These are phyloP conservation scores for Aleiodes testaceus DNA, from an alignment of 2,888 invertebrate species.

Conservation along the genomic window DNA sequence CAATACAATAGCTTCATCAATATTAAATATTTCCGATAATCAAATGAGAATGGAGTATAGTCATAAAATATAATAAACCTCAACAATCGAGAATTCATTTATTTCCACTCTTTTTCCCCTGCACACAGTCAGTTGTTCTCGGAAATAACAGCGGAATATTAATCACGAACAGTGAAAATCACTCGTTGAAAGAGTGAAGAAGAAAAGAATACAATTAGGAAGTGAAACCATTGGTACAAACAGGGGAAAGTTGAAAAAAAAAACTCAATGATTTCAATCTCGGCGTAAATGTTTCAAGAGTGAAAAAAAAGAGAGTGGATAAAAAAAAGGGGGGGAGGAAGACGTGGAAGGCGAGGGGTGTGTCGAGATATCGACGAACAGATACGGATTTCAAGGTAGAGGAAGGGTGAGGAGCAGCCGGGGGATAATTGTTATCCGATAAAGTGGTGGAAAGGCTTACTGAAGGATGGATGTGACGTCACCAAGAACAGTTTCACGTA, in stretches of 20 bases:
- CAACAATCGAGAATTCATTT: too few relatives aligned
- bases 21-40: constrained; percentile 1
- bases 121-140: too few relatives aligned
- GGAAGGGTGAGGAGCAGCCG: constrained; percentile 1
- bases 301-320: background rate
- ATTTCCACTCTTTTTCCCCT: too few relatives aligned
- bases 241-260: background rate
- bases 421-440: constrained; percentile 61
- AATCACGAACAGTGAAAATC: constrained; percentile 3
- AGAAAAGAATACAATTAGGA: constrained; percentile 34
- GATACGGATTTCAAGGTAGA: constrained; percentile 36
- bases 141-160: constrained; percentile 4
- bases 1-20: background rate
- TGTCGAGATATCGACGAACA: constrained; percentile 55
- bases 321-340: constrained; percentile 29
- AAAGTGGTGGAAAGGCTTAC: constrained; percentile 57
- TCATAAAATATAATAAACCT: background rate
- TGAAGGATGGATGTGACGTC: constrained; percentile 60
- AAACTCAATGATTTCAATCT: constrained; percentile 15
- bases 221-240: background rate
- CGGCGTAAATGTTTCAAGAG: background rate
- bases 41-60: background rate
- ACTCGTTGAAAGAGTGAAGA: constrained; percentile 23
- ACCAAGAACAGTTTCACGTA: constrained; percentile 59
- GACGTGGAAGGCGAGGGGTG: constrained; percentile 37